Conservation (phyloP, 2,113 vertebrate species). For the Hassar affinis region DNA sequence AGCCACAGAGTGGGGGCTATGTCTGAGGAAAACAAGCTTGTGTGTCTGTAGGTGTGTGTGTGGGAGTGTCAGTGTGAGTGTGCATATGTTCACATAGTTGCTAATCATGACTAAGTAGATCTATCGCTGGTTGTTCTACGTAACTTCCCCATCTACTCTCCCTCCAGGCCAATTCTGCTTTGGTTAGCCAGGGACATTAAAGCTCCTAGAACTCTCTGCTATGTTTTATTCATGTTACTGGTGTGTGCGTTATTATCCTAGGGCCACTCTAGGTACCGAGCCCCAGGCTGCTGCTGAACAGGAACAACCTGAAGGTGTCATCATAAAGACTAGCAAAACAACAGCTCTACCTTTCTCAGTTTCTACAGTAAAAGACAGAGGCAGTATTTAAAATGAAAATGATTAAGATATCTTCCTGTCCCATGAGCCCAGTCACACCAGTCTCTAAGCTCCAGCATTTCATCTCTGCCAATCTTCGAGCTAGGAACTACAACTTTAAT, state of each 20-base stretch:
- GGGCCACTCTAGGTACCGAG: conserved; percentile 12
- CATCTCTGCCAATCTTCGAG: neutral
- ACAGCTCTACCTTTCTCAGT: neutral
- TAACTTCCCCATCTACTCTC: neutral
- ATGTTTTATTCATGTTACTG: conserved; percentile 43
- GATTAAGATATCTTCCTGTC: neutral
- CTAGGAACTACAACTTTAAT: no score
- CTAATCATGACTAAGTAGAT: conserved; percentile 20
- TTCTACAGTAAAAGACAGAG: neutral
- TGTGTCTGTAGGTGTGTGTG: conserved; percentile 12
- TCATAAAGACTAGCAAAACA: conserved; percentile 16
- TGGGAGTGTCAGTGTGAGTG: neutral
- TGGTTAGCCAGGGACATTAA: conserved; percentile 26
- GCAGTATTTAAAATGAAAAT: neutral
- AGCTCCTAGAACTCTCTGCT: conserved; percentile 10
- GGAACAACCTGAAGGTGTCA: conserved; percentile 9
- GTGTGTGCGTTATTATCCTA: conserved; percentile 32
- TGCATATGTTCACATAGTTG: conserved; percentile 10
- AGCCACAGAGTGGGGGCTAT: neutral
- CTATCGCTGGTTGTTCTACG: conserved; percentile 5
- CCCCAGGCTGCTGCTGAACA: conserved; percentile 9
- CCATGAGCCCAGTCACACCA: neutral
- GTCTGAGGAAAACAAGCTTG: neutral
- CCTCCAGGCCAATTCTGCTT: neutral
- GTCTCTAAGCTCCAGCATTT: neutral